Conservation (phyloP, 2,888 invertebrate species). For the Pandemis corylana region DNA sequence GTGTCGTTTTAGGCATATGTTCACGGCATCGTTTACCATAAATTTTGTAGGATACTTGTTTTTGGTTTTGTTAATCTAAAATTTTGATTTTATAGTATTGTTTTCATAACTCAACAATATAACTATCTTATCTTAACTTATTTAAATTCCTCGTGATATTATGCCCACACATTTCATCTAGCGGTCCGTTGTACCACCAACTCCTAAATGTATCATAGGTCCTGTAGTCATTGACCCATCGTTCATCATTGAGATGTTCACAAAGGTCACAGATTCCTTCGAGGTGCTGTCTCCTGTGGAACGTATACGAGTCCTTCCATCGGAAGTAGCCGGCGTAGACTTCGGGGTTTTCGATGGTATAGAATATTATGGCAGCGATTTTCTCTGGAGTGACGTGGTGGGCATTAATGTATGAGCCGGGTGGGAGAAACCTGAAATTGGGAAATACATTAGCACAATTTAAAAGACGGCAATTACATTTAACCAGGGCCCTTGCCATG, state of each 20-base stretch:
- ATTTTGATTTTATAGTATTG: too few relatives aligned
- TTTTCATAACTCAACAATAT: too few relatives aligned
- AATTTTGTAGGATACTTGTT: too few relatives aligned
- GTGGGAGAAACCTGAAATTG: conserved; percentile 68
- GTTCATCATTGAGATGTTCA: conserved; percentile 56
- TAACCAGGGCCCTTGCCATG: neutral
- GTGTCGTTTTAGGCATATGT: too few relatives aligned
- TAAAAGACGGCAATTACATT: too few relatives aligned
- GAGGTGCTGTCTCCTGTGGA: conserved; percentile 51
- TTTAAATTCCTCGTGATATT: neutral
- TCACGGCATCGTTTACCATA: too few relatives aligned
- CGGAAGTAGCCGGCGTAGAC: conserved; percentile 59
- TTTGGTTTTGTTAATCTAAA: too few relatives aligned
- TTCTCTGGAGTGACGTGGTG: conserved; percentile 49
- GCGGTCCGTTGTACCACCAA: conserved; percentile 67
- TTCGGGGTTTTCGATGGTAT: conserved; percentile 55
- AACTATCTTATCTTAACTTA: too few relatives aligned
- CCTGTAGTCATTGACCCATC: conserved; percentile 45
- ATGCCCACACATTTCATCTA: conserved; percentile 48
- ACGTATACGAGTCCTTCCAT: conserved; percentile 65
- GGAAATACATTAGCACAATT: neutral
- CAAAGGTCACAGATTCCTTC: conserved; percentile 69
- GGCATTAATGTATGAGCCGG: conserved; percentile 67
- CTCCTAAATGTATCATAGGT: conserved; percentile 59
- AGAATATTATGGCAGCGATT: conserved; percentile 57